Evolutionary conservation across 1,140 invertebrate species (phyloP), one percentile per base, ranked within the genome.

Genomic region (Armadillidium nasatum): DNA sequence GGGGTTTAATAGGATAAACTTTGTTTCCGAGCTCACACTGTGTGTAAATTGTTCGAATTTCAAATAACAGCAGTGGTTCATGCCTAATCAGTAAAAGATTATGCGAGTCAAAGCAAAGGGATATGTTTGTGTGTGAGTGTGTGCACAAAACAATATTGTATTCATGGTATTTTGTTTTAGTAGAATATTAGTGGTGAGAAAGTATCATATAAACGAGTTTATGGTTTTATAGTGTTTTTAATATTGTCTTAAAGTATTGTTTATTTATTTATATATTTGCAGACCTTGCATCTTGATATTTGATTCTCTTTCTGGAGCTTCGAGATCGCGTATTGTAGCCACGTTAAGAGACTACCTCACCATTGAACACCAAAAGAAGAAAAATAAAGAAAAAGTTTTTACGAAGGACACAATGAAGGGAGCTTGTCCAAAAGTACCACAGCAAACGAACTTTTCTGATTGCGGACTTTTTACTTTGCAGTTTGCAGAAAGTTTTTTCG

Each of bases 391-490:
- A 21, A 77, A 88, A 86, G 83, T 89, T 87, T 94, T 94, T 83
- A 90, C 89, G 44, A 93, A 92, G 84, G 89, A 92, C 82, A 91
- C 90, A 22, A 92, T 95, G 73, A 92, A 91, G 83, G 94, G 94
- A 4, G 89, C 89, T 71, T 90, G 89, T 82, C 92, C 93, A 0
- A 94, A 93, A 87, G 93, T 97, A 76, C 96, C 96, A 21, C 95
- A 97, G 83, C 97, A 99, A 87, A 94, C 91, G 77, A 99, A 99
- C 87, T 96, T 92, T 84, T 94, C 92, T 54, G 97, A 99, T 85
- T 99, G 97, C 87, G 97, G 97, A 4, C 87, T 98, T 7, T 99
- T 94, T 86, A 86, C 98, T 60, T 87, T 99, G 45, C 94, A 98
- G 84, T 99, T 97, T 88, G 94, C 95, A 6, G 95, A 99, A 87